A percentile compares a stretch with the other conserved stretches of the same genome.
These are phyloP conservation scores for Mythimna pallens DNA, from an alignment of 2,888 invertebrate species.

Conservation along the genomic window DNA sequence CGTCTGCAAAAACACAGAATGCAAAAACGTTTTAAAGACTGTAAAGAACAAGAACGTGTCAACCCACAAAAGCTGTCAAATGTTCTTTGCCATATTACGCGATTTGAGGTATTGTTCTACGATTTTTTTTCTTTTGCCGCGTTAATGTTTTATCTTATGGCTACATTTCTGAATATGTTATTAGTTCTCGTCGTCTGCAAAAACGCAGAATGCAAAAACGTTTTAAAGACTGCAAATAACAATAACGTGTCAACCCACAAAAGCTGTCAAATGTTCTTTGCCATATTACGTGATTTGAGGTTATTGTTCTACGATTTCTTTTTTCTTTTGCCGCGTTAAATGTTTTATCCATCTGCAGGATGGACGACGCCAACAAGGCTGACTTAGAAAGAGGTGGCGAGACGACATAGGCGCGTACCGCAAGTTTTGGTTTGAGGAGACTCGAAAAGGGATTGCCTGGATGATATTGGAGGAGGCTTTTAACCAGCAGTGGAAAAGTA, in stretches of 20 bases:
- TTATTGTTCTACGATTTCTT: neutral
- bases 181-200: neutral
- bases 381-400: too few species aligned
- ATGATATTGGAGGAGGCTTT: too few species aligned
- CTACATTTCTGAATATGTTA: too few species aligned
- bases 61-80: neutral
- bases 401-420: too few species aligned
- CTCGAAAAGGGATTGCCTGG: too few species aligned
- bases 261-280: neutral
- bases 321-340: neutral
- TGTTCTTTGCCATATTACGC: neutral
- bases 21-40: neutral
- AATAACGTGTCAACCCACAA: neutral
- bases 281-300: neutral
- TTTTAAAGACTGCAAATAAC: neutral
- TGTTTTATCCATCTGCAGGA: neutral
- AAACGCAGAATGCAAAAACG: neutral
- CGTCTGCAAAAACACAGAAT: neutral
- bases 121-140: neutral
- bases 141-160: too few species aligned
- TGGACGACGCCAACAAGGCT: too few species aligned
- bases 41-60: neutral
- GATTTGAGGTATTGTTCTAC: neutral
- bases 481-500: too few species aligned
- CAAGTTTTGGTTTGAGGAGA: too few species aligned